A percentile compares a stretch with the other conserved stretches of the same genome.
These are phyloP conservation scores for Scyliorhinus canicula DNA, from an alignment of 2,797 vertebrate species.

Conservation along the genomic window DNA sequence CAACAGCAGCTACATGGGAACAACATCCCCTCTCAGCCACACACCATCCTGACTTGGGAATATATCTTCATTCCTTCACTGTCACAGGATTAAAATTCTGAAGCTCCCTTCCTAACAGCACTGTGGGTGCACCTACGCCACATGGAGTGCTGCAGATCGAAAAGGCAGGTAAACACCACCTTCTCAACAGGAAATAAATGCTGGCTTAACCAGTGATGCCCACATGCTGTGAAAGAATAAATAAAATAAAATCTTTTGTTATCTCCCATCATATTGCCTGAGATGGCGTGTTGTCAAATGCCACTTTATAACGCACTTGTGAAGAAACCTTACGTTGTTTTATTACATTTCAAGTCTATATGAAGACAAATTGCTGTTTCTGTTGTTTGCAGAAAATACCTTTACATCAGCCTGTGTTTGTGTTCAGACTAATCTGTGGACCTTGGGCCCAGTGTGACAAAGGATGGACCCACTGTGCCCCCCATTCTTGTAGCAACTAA, in stretches of 20 bases:
- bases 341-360: neutral
- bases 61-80: too few relatives aligned
- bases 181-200: neutral
- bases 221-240: neutral
- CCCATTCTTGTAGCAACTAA: neutral
- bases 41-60: too few relatives aligned
- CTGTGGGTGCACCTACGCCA: too few relatives aligned
- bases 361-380: too few relatives aligned
- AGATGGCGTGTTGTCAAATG: neutral
- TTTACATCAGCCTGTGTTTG: neutral
- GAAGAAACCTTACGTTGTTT: neutral
- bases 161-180: too few relatives aligned
- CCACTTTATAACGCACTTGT: too few relatives aligned
- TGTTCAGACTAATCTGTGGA: neutral
- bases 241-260: neutral
- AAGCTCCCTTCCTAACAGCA: too few relatives aligned
- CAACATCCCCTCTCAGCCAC: too few relatives aligned
- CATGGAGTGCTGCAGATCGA: too few relatives aligned
- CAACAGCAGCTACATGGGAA: too few relatives aligned
- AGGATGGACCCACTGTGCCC: neutral
- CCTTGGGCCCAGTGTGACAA: neutral
- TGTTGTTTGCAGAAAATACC: neutral
- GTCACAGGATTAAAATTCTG: too few relatives aligned
- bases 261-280: neutral
- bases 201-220: neutral